Evolutionary conservation across 2,888 invertebrate genomes (phyloP).

Genomic region (Apantesis nais): DNA sequence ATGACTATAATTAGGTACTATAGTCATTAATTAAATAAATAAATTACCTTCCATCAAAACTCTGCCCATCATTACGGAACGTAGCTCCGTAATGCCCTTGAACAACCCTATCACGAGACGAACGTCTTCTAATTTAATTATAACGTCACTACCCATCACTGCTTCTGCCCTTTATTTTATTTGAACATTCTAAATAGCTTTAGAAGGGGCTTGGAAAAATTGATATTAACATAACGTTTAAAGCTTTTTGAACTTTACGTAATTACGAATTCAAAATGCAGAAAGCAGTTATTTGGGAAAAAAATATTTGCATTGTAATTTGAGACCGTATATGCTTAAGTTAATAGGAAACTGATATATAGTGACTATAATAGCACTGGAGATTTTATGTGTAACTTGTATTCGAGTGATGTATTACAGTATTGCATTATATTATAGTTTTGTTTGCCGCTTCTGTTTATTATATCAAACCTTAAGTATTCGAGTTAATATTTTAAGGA

Average conservation of each 20-base stretch:
- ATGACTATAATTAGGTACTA: slow-evolving; percentile 1
- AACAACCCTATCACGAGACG: slow-evolving; percentile 55
- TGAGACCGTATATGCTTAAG: too few species aligned
- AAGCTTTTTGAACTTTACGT: slow-evolving; percentile 15
- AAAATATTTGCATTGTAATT: background rate
- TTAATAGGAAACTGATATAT: too few species aligned
- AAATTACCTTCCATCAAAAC: slow-evolving; percentile 24
- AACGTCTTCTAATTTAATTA: slow-evolving; percentile 72
- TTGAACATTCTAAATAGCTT: slow-evolving; percentile 49
- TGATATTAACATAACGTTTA: slow-evolving; percentile 44
- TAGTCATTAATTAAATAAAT: slow-evolving; percentile 18
- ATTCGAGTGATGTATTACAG: background rate
- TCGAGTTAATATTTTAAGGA: background rate
- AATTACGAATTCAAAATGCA: background rate
- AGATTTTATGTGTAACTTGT: background rate
- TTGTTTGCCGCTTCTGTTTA: background rate
- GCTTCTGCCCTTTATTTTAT: slow-evolving; percentile 52
- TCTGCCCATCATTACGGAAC: slow-evolving; percentile 33
- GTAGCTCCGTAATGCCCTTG: slow-evolving; percentile 24
- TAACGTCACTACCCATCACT: slow-evolving; percentile 60
- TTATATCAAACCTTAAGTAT: background rate
- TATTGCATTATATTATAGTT: background rate
- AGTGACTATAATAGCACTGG: background rate
- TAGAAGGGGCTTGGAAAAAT: slow-evolving; percentile 62
- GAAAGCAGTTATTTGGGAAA: background rate